These are phyloP conservation scores for Dasypus novemcinctus DNA, from an alignment of 2,113 vertebrate genomes.

Conservation along the genomic window DNA sequence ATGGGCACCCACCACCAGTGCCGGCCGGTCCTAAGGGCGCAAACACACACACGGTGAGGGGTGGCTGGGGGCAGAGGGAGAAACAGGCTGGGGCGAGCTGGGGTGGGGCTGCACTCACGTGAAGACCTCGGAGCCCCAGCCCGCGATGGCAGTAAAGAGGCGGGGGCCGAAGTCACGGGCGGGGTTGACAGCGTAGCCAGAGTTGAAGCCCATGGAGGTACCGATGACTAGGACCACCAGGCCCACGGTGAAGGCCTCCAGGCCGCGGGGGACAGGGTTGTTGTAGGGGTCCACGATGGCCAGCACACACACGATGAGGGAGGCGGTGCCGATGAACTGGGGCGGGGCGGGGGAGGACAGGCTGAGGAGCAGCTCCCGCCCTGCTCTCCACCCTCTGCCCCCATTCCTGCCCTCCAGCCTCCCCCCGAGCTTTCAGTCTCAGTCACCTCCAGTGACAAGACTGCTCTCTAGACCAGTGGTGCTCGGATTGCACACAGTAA, in stretches of 20 bases:
- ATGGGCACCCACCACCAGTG: conserved; percentile 97
- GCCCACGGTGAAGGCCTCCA: conserved; percentile 97
- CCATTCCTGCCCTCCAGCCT: not conserved
- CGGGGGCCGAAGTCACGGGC: conserved; percentile 97
- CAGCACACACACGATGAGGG: conserved; percentile 94
- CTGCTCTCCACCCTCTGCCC: not conserved
- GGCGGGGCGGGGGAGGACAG: not conserved
- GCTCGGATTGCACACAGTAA: not conserved
- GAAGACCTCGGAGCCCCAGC: conserved; percentile 93
- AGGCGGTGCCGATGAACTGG: conserved; percentile 95
- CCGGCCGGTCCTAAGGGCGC: conserved; percentile 76
- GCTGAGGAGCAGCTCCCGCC: not conserved
- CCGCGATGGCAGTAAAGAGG: conserved; percentile 93
- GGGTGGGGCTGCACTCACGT: conserved; percentile 84
- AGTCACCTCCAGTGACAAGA: not conserved
- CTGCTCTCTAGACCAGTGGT: not conserved
- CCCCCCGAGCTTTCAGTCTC: not conserved
- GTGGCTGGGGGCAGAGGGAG: not conserved
- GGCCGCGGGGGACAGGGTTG: conserved; percentile 91
- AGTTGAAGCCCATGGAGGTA: conserved; percentile 98
- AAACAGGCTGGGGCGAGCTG: no score
- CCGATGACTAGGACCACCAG: conserved; percentile 96
- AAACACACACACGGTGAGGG: not conserved
- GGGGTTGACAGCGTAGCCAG: conserved; percentile 97
- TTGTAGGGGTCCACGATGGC: conserved; percentile 97